phyloP scores from a whole-genome alignment of 2,888 invertebrate genomes.

The Tinea semifulvella region DNA sequence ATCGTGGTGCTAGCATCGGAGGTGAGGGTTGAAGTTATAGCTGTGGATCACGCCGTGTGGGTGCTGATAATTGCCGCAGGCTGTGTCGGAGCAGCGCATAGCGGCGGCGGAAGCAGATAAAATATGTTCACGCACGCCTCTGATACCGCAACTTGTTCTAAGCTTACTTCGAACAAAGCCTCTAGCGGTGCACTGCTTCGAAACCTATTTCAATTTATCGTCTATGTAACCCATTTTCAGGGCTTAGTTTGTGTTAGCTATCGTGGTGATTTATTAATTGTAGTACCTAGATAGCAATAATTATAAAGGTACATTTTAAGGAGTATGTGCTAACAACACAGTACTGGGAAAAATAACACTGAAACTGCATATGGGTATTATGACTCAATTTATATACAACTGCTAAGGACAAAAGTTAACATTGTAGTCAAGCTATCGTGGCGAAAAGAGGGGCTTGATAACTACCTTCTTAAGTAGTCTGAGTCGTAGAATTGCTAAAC shows the following conservation, averaged over 20 bases:
- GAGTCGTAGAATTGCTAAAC: conserved; percentile 51
- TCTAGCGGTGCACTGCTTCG: conserved; percentile 10
- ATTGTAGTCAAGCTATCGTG: conserved; percentile 12
- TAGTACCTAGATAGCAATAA: no score
- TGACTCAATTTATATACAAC: background rate
- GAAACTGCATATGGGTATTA: no score
- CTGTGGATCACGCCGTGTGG: conserved; percentile 39
- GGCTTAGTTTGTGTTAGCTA: conserved; percentile 4
- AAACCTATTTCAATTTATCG: conserved; percentile 9
- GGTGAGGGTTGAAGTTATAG: conserved; percentile 40
- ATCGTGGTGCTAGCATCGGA: conserved; percentile 16
- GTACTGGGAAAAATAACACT: no score
- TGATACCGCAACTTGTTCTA: conserved; percentile 26
- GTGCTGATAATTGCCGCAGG: conserved; percentile 46
- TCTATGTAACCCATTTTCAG: background rate
- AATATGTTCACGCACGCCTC: conserved; percentile 59
- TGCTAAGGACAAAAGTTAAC: background rate
- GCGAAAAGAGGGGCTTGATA: conserved; percentile 26
- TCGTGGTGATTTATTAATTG: background rate
- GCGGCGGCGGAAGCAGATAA: conserved; percentile 47
- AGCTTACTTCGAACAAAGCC: conserved; percentile 9
- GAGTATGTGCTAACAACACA: no score
- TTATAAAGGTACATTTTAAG: no score
- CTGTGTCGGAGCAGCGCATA: conserved; percentile 21
- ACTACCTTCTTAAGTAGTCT: conserved; percentile 27